Base-by-base conservation (phyloP, 2,888 invertebrate genomes). In the Drosophila histrio region DNA sequence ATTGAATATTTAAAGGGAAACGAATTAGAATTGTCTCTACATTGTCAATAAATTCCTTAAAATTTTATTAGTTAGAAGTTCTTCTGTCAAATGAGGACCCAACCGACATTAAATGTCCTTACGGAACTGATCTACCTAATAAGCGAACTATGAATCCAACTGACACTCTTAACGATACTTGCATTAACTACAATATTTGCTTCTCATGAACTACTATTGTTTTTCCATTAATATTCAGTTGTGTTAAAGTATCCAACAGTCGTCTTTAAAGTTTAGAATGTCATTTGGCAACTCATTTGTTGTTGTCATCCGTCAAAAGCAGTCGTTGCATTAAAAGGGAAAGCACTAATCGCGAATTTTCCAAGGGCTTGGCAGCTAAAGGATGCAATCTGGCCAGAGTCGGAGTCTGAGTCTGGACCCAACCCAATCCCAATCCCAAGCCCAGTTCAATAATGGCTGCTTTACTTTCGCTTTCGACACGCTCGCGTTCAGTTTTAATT, bases 341-440 rank as follows among this genome's bases (percentile, higher is more conserved):
- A 82, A 82, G 86, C 73, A 82, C 73, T 57, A 73, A 80, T 72
- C 65, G 59, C 63, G 6, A 3, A 69, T 73, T 85, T 74, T 82
- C 72, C 77, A 52, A 54, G 60, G 60, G 73, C 60, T 61, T 70
- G 74, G 60, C 73, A 38, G 34, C 61, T 67, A 24, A 77, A 84
- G 80, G 85, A 81, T 84, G 68, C 60, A 70, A 21, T 15, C 22
- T 28, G 38, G 21, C 49, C 54, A 52, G 9, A 39, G 28, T 3
- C 21, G 7, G 8, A 41, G 41, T 34, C 26, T 21, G 17, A 15
- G 44, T 11, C 46, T 61, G 47, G 46, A 60, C 72, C 68, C 68
- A 63, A 15, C 68, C 68, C 44, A 56, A 24, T 15, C 15, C 9
- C 22, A 15, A 24, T 17, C 32, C 36, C 65, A 72, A 63, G 43